Conservation (phyloP, 2,113 vertebrate genomes). For the Pterocles burchelli region DNA sequence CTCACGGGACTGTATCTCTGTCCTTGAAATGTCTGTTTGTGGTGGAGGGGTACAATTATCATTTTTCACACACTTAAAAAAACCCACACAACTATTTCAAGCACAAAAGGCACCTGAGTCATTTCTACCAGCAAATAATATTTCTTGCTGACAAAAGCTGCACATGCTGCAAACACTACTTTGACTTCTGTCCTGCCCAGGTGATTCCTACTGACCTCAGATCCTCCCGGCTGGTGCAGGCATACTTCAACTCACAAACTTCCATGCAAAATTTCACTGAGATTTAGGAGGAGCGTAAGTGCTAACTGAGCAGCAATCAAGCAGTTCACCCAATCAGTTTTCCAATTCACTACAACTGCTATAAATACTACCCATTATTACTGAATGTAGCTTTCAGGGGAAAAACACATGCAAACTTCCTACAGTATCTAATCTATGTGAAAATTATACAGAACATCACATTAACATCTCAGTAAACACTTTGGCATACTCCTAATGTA, state of each 20-base stretch:
- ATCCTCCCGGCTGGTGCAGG: neutral
- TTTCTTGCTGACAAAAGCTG: neutral
- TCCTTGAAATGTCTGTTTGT: neutral
- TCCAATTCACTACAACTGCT: conserved; percentile 51
- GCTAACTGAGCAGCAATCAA: conserved; percentile 52
- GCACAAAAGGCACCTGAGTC: fast-evolving
- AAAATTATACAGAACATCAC: conserved; percentile 59
- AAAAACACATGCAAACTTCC: conserved; percentile 36
- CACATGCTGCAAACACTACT: neutral
- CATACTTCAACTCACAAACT: neutral
- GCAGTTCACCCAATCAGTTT: conserved; percentile 34
- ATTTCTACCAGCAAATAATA: neutral
- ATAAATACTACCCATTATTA: conserved; percentile 51
- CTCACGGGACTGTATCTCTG: neutral
- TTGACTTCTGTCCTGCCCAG: neutral
- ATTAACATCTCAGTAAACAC: conserved; percentile 50
- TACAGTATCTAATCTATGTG: conserved; percentile 33
- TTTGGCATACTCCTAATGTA: conserved; percentile 37
- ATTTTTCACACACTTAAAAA: neutral
- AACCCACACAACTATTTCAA: neutral
- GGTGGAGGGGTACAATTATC: fast-evolving
- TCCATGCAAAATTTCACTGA: neutral
- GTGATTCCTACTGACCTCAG: neutral
- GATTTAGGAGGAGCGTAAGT: neutral
- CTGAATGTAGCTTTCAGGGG: conserved; percentile 16